Percentiles rank a stretch among this genome's conserved stretches.
Evolutionary conservation across 2,797 vertebrate genomes (phyloP).

Genomic region (Synanceia verrucosa): DNA sequence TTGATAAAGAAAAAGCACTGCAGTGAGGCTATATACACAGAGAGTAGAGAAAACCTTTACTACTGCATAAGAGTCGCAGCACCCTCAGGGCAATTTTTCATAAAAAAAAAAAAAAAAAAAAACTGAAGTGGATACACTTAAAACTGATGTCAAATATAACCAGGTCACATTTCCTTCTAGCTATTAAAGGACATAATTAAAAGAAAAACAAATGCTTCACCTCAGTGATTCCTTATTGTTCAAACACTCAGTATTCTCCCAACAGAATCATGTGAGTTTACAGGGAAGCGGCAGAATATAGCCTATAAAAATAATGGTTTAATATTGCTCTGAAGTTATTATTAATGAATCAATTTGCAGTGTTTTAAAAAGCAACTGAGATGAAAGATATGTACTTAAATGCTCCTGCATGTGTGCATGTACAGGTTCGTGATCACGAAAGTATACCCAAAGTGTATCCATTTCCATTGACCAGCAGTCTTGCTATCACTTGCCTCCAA

Average conservation of each 20-base stretch:
- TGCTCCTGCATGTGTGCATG: conserved; percentile 19
- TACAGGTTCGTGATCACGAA: conserved; percentile 51
- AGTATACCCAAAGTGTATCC: conserved; percentile 78
- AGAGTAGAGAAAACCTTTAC: conserved; percentile 20
- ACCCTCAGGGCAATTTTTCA: conserved; percentile 23
- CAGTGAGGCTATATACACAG: conserved; percentile 12
- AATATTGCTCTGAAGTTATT: conserved; percentile 35
- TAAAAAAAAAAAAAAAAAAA: no score
- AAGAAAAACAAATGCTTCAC: conserved; percentile 20
- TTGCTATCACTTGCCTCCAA: conserved; percentile 71
- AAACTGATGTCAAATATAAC: conserved; percentile 37
- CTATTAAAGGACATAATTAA: conserved; percentile 19
- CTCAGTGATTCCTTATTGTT: conserved; percentile 25
- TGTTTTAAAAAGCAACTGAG: conserved; percentile 34
- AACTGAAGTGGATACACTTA: conserved; percentile 15
- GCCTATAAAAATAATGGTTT: conserved; percentile 14
- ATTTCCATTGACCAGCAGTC: conserved; percentile 69
- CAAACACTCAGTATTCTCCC: conserved; percentile 14
- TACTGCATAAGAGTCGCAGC: conserved; percentile 2
- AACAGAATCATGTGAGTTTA: conserved; percentile 34
- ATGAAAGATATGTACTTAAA: conserved; percentile 36
- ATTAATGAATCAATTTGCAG: conserved; percentile 38
- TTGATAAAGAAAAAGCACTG: conserved; percentile 11
- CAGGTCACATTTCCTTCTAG: neutral
- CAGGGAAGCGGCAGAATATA: conserved; percentile 22